These are phyloP conservation scores for Stichodactyla helianthus DNA, from an alignment of 64 coral and sea anemone species.

Conservation along the genomic window DNA sequence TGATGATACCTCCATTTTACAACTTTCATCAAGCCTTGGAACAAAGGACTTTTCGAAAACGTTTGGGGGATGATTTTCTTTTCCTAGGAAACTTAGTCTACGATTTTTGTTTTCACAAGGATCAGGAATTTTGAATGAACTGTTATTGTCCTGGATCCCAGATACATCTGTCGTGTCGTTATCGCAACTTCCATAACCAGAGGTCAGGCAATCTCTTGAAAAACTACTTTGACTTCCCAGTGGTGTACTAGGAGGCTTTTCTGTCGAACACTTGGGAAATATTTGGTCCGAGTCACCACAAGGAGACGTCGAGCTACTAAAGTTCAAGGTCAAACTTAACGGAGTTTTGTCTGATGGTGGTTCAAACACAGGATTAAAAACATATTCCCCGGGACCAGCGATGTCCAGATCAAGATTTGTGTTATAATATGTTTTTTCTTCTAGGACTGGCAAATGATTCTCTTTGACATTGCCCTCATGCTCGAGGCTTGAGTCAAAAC, in stretches of 20 bases:
- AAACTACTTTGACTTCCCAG: not conserved
- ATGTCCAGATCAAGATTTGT: not conserved
- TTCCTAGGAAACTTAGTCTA: not conserved
- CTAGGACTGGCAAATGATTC: not conserved
- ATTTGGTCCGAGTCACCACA: not conserved
- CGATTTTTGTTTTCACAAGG: not conserved
- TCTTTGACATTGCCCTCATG: not conserved
- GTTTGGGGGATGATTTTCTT: slow-evolving; percentile 1
- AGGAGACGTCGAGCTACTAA: not conserved
- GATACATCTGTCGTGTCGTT: not conserved
- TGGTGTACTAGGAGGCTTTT: not conserved
- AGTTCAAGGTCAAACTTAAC: not conserved
- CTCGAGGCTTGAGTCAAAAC: not conserved
- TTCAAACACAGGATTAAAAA: not conserved
- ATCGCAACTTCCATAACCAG: slow-evolving; percentile 8
- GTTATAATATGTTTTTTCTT: not conserved
- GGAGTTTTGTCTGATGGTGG: not conserved
- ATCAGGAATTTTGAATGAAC: not conserved
- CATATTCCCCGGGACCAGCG: not conserved
- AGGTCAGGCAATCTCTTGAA: not conserved
- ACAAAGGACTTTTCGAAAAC: not conserved
- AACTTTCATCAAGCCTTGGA: not conserved
- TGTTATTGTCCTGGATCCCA: not conserved
- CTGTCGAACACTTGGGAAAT: not conserved
- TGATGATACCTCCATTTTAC: not conserved